phyloP scores from a whole-genome alignment of 2,113 vertebrate species.

The Oxyura jamaicensis region DNA sequence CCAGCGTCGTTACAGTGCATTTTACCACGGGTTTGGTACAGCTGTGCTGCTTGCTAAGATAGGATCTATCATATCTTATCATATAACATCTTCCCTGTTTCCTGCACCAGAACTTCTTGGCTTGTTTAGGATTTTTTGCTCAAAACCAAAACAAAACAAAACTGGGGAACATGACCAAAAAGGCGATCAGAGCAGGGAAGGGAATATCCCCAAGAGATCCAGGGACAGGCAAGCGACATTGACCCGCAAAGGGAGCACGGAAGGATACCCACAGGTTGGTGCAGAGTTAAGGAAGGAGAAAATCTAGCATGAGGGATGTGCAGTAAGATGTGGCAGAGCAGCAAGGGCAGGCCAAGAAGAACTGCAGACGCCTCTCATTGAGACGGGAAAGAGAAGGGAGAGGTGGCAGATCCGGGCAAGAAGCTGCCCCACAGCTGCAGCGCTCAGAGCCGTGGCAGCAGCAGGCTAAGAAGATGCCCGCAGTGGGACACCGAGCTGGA shows the following conservation, averaged over 20 bases:
- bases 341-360: background rate
- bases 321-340: background rate
- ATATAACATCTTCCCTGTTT: background rate
- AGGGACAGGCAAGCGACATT: background rate
- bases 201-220: background rate
- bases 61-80: too few relatives aligned
- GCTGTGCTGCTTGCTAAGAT: background rate
- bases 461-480: background rate
- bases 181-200: background rate
- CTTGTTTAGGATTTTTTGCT: background rate
- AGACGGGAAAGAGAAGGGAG: background rate
- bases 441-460: rapidly evolving
- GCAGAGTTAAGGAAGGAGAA: background rate
- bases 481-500: rapidly evolving
- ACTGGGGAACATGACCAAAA: background rate
- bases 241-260: background rate
- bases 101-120: background rate
- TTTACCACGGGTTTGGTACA: background rate
- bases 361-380: background rate
- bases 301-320: background rate
- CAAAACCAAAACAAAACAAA: background rate
- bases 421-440: background rate
- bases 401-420: background rate
- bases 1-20: background rate
- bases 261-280: background rate